Base-by-base conservation (phyloP, 2,797 vertebrate genomes). In the Clarias platycephalus region DNA sequence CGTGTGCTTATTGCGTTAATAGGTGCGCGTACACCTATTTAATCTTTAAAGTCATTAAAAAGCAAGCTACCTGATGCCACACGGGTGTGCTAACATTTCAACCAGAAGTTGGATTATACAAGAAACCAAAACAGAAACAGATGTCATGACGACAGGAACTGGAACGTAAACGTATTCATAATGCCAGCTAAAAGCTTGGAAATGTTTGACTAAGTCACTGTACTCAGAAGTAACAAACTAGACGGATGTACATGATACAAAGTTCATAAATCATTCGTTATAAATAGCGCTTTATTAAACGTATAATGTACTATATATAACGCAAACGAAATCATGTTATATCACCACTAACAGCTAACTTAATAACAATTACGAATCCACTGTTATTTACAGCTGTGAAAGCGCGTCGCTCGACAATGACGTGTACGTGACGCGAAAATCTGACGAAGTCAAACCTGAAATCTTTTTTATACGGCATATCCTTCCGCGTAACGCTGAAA, bases 401-500 rank as follows among this genome's bases (percentile, higher is more conserved):
- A 44, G 37, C 1, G 31, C 22, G 78, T 80, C 78, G 78, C 78
- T 49, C 2, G 9, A 53, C 49, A 64, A 44, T 80, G 78, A 80
- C 78, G 78, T 80, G 0, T 0, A 0, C 1, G 3, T 1, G 37
- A 15, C 15, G n/a, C 10, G 1, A 2, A 0, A 12, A 20, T 80
- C 62, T 53, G 85, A 88, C 75, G 75, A 26, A 8, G 12, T 18
- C 66, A 16, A 74, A 44, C 22, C 72, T 28, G 1, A 20, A 28
- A 8, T 44, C 6, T 34, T 18, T 8, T 37, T 64, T 24, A 22
- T 8, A 16, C 5, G 3, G 8, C 0, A 26, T 84, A 72, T 87
- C 57, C 82, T 31, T 89, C 88, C 88, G 88, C 88, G 8, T 2
- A 16, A 62, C 18, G 18, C 13, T 1, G 34, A 31, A 49, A 53